Base-by-base conservation (phyloP, 2,888 invertebrate species). In the Cyclophora punctaria region DNA sequence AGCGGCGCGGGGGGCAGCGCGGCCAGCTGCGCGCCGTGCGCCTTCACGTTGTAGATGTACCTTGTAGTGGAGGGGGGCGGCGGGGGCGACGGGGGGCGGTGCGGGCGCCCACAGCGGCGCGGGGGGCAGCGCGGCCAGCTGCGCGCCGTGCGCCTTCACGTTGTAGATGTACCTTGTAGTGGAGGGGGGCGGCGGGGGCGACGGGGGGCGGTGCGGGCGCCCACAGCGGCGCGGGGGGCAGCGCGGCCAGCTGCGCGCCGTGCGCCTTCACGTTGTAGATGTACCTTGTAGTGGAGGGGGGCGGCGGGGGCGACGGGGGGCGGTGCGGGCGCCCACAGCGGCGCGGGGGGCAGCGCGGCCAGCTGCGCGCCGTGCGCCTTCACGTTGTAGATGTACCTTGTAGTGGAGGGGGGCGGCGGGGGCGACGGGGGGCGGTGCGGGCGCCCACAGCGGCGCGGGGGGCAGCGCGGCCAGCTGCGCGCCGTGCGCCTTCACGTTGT, bases 131-230 rank as follows among this genome's bases (percentile, higher is more conserved):
- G 69, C 57, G 45, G 75, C 69, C 48, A 82, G 64, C 52, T 82
- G 84, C 20, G 69, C 73, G 4, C 78, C 60, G 52, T 86, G 88
- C 3, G 72, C 76, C 59, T 90, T 80, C 51, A 93, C 91, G 73
- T 92, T 92, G 75, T 89, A 20, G 20, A 20, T 20, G 20, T 20
- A 20, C 37, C 37, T 37, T 37, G 37, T 37, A 37, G 37, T 37
- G 37, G 4, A 20, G 20, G 2, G 20, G 20, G 20, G 20, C 20
- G 20, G 37, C 5, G 37, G 4, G 37, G 4, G 37, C 37, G 37
- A 2, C 4, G 4, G 37, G 37, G 4, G 37, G 37, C 37, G 37
- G 4, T 1, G 37, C 37, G 37, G 37, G 57, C 49, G 43, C 48
- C 47, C 7, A 57, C 56, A 44, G 53, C 54, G 34, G 49, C 52